These are phyloP conservation scores for Bicyclus anynana DNA, from an alignment of 1,140 invertebrate species.

Conservation along the genomic window DNA sequence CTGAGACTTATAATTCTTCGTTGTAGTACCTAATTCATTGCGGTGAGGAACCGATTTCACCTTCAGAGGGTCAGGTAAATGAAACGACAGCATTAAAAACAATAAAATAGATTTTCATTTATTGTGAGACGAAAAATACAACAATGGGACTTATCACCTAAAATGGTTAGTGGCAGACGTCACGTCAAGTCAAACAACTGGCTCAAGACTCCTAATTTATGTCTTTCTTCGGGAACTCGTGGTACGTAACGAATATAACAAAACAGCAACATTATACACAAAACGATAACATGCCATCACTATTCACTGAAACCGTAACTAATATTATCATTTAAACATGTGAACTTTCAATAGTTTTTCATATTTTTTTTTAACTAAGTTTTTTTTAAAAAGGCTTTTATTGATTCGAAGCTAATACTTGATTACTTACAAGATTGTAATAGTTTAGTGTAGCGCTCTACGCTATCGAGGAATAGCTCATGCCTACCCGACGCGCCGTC, in stretches of 20 bases:
- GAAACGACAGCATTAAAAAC: slow-evolving; percentile 70
- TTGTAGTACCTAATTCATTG: too few species aligned
- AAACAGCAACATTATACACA: slow-evolving; percentile 69
- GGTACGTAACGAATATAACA: slow-evolving; percentile 71
- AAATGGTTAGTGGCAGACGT: slow-evolving; percentile 76
- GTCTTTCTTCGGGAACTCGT: slow-evolving; percentile 75
- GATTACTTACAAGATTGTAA: slow-evolving; percentile 73
- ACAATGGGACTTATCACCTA: slow-evolving; percentile 76
- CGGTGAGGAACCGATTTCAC: too few species aligned
- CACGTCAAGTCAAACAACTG: slow-evolving; percentile 71
- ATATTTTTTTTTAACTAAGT: slow-evolving; percentile 71
- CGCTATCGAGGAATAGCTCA: slow-evolving; percentile 25
- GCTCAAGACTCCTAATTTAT: slow-evolving; percentile 65
- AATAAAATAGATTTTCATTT: slow-evolving; percentile 78
- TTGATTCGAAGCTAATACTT: slow-evolving; percentile 76
- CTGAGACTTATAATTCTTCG: too few species aligned
- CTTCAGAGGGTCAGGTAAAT: slow-evolving; percentile 40
- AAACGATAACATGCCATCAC: slow-evolving; percentile 64
- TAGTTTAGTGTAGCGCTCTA: slow-evolving; percentile 14
- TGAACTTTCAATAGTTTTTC: slow-evolving; percentile 69
- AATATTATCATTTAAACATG: slow-evolving; percentile 68
- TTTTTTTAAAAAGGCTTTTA: slow-evolving; percentile 74
- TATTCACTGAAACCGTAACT: slow-evolving; percentile 71
- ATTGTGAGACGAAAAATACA: slow-evolving; percentile 78
- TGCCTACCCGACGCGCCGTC: slow-evolving; percentile 20